phyloP scores from a whole-genome alignment of 2,888 invertebrate species.

The Reticulitermes lucifugus region DNA sequence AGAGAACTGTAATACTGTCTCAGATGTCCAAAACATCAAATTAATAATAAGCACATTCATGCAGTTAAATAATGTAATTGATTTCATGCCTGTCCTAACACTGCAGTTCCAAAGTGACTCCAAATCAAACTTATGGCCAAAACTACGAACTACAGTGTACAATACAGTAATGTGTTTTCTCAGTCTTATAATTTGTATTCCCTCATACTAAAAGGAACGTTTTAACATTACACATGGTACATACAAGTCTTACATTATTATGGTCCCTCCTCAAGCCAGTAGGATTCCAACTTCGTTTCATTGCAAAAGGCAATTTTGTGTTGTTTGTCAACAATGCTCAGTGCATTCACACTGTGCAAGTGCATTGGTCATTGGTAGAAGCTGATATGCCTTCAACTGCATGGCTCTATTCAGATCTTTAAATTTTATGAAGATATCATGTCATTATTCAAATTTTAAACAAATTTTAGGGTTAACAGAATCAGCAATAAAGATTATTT shows the following conservation, averaged over 20 bases:
- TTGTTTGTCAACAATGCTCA: slow-evolving; percentile 34
- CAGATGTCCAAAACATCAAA: neutral
- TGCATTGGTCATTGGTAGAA: slow-evolving; percentile 31
- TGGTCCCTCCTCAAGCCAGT: slow-evolving; percentile 50
- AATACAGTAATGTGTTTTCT: slow-evolving; percentile 50
- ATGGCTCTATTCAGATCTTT: neutral
- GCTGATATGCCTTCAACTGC: slow-evolving; percentile 35
- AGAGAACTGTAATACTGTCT: neutral
- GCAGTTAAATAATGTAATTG: neutral
- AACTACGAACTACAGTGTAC: slow-evolving; percentile 50
- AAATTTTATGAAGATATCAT: neutral
- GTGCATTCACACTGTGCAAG: slow-evolving; percentile 40
- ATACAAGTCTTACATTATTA: slow-evolving; percentile 49
- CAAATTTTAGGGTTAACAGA: slow-evolving; percentile 24
- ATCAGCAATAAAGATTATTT: slow-evolving; percentile 33
- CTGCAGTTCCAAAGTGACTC: slow-evolving; percentile 21
- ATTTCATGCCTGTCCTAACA: neutral
- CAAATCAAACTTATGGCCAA: slow-evolving; percentile 28
- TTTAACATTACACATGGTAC: slow-evolving; percentile 39
- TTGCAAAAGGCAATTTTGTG: slow-evolving; percentile 38
- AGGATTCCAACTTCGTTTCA: slow-evolving; percentile 42
- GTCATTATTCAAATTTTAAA: slow-evolving; percentile 16
- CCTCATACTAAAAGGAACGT: slow-evolving; percentile 42
- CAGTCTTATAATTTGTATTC: slow-evolving; percentile 52
- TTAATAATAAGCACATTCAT: no score